Evolutionary conservation across 2,797 vertebrate species (phyloP).

Genomic region (Dendrocincla fuliginosa): DNA sequence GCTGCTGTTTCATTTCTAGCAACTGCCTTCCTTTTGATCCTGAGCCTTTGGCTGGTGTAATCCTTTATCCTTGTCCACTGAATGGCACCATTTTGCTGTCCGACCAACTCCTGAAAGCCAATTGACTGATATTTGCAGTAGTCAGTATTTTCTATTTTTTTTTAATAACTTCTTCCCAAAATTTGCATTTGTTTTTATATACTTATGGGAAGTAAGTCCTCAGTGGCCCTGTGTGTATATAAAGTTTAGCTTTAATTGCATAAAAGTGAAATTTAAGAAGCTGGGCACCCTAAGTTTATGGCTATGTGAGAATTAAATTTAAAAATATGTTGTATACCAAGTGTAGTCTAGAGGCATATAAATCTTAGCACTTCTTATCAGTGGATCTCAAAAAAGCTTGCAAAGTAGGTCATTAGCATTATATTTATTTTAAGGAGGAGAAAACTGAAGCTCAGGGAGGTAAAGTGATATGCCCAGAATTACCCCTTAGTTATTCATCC

Average conservation of each 20-base stretch:
- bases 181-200: background rate
- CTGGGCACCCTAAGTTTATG: background rate
- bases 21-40: background rate
- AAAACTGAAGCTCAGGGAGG: background rate
- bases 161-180: background rate
- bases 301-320: background rate
- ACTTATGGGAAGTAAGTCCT: background rate
- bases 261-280: background rate
- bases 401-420: slow-evolving; percentile 30
- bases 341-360: background rate
- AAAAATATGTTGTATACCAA: background rate
- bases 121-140: background rate
- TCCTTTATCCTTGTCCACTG: background rate
- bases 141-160: background rate
- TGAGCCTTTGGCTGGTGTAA: background rate
- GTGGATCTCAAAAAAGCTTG: background rate
- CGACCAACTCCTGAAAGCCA: background rate
- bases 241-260: background rate
- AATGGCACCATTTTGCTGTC: background rate
- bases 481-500: background rate
- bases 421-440: background rate
- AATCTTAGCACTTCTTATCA: background rate
- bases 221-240: background rate
- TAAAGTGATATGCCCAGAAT: background rate
- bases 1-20: background rate